Evolutionary conservation across 2,888 invertebrate species (phyloP).

Genomic region (Crossocerus cetratus): DNA sequence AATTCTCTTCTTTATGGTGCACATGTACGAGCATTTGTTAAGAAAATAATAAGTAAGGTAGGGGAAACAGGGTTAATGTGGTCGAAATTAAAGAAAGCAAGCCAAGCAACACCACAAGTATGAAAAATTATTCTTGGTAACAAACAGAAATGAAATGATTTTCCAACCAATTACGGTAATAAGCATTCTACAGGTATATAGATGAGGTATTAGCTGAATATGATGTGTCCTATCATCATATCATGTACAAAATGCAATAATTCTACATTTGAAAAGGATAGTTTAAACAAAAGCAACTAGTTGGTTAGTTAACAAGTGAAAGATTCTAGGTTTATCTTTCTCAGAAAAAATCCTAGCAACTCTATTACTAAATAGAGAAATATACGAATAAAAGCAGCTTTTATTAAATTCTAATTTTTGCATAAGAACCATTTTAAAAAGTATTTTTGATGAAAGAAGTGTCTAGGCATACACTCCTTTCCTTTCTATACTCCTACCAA

Average conservation of each 20-base stretch:
- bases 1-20: constrained; percentile 58
- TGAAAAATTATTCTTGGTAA: constrained; percentile 52
- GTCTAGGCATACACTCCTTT: no score
- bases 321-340: not conserved
- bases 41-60: constrained; percentile 71
- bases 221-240: constrained; percentile 42
- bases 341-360: not conserved
- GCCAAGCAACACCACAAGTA: constrained; percentile 70
- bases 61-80: constrained; percentile 75
- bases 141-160: constrained; percentile 44
- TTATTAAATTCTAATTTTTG: not conserved
- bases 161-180: constrained; percentile 52
- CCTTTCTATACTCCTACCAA: no score
- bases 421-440: not conserved
- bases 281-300: constrained; percentile 12
- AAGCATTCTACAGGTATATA: constrained; percentile 60
- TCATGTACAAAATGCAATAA: constrained; percentile 5
- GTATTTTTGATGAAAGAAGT: no score
- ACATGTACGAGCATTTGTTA: constrained; percentile 70
- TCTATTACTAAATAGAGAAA: constrained; percentile 2
- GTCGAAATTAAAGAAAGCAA: constrained; percentile 73
- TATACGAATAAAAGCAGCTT: not conserved
- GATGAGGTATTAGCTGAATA: constrained; percentile 40
- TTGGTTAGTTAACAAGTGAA: not conserved
- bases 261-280: constrained; percentile 1